phyloP scores from a whole-genome alignment of 2,113 vertebrate genomes.

The Clarias batrachus region DNA sequence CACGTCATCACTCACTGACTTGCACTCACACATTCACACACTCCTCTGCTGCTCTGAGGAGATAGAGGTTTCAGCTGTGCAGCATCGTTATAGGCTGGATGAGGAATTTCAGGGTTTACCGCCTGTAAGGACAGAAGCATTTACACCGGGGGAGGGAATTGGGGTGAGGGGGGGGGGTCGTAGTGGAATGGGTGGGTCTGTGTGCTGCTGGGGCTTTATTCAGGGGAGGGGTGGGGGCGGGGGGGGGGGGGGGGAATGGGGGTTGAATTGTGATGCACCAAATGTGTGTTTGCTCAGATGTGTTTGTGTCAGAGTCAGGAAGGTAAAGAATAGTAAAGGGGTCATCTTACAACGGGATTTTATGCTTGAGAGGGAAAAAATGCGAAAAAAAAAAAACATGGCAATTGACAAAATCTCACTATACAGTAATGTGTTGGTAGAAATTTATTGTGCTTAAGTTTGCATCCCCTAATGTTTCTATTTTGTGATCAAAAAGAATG shows the following conservation, averaged over 20 bases:
- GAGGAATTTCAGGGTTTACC: conserved; percentile 62
- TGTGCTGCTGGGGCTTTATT: background rate
- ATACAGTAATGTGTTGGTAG: background rate
- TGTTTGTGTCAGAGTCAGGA: conserved; percentile 20
- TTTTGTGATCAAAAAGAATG: too few species aligned
- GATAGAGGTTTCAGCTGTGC: background rate
- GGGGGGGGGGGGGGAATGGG: background rate
- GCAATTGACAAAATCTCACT: background rate
- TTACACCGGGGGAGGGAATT: background rate
- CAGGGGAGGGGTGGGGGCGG: background rate
- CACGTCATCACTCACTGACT: background rate
- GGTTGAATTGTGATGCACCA: background rate
- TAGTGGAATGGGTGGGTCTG: too few species aligned
- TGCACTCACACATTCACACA: background rate
- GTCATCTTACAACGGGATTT: conserved; percentile 37
- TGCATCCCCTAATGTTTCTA: background rate
- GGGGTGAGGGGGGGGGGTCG: background rate
- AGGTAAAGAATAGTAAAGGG: background rate
- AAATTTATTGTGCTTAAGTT: background rate
- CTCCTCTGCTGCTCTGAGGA: background rate
- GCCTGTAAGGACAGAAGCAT: conserved; percentile 32
- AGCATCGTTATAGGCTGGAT: conserved; percentile 21
- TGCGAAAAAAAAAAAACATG: background rate
- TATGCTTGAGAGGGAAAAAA: background rate
- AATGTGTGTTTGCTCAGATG: background rate